These are phyloP conservation scores for Chironomus striatipennis DNA, from an alignment of 1,140 invertebrate genomes.

Conservation along the genomic window DNA sequence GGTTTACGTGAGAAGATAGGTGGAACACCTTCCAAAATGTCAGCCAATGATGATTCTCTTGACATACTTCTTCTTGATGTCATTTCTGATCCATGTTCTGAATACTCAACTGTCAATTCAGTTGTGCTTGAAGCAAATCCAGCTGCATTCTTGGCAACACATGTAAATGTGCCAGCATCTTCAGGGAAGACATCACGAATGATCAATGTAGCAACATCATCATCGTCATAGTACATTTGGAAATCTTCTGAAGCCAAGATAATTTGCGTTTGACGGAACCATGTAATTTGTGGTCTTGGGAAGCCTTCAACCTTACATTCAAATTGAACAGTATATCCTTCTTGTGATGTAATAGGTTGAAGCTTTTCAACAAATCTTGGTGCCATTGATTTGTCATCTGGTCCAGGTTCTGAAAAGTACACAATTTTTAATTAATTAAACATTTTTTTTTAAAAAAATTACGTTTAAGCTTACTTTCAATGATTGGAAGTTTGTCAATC, in stretches of 20 bases:
- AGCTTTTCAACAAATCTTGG: slow-evolving; percentile 81
- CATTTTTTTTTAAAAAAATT: no score
- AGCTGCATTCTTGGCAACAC: slow-evolving; percentile 89
- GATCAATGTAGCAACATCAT: slow-evolving; percentile 83
- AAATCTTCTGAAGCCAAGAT: slow-evolving; percentile 85
- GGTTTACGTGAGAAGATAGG: slow-evolving; percentile 86
- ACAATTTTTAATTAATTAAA: slow-evolving; percentile 24
- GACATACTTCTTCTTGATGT: slow-evolving; percentile 76
- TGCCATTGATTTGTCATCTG: slow-evolving; percentile 65
- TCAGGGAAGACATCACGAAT: slow-evolving; percentile 95
- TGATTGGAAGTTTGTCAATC: slow-evolving; percentile 81
- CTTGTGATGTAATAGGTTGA: slow-evolving; percentile 68
- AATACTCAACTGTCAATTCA: slow-evolving; percentile 81
- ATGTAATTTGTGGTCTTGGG: slow-evolving; percentile 85
- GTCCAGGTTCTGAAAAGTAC: slow-evolving; percentile 56
- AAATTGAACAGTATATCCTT: slow-evolving; percentile 82
- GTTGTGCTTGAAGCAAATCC: slow-evolving; percentile 89
- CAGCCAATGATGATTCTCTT: slow-evolving; percentile 79
- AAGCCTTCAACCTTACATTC: slow-evolving; percentile 83
- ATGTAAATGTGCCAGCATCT: slow-evolving; percentile 93
- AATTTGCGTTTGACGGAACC: slow-evolving; percentile 88
- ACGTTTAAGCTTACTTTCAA: slow-evolving; percentile 70
- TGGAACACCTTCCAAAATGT: slow-evolving; percentile 85
- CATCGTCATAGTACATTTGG: slow-evolving; percentile 87
- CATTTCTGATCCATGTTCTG: slow-evolving; percentile 79